Evolutionary conservation across 2,888 invertebrate species (phyloP).

Genomic region (Strigamia maritima): DNA sequence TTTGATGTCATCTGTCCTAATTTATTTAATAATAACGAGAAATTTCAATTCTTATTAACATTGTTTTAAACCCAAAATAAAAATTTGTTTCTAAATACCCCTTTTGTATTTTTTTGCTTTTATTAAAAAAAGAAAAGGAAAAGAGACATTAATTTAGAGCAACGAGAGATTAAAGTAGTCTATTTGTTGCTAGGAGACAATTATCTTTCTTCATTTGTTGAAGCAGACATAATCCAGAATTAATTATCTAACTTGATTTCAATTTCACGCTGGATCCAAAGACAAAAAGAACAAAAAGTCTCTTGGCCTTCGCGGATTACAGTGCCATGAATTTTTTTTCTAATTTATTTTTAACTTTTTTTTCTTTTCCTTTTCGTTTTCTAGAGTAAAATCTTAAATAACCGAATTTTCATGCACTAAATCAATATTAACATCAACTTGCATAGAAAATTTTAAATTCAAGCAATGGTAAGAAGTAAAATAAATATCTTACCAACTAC

Average conservation of each 20-base stretch:
- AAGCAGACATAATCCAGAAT: conserved; percentile 15
- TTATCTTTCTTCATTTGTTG: conserved; percentile 15
- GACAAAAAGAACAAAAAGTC: background rate
- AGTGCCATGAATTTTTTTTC: background rate
- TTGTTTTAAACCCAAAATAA: too few species aligned
- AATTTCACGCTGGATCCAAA: background rate
- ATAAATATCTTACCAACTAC: conserved; percentile 6
- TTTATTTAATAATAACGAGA: too few species aligned
- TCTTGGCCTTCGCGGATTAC: background rate
- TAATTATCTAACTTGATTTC: conserved; percentile 15
- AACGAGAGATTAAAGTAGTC: conserved; percentile 10
- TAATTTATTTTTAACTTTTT: background rate
- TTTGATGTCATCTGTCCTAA: too few species aligned
- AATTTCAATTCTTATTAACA: too few species aligned
- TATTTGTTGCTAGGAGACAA: conserved; percentile 5
- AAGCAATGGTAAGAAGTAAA: background rate
- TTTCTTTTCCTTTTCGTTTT: background rate
- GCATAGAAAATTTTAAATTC: background rate
- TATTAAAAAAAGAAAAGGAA: background rate
- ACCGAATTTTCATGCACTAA: background rate
- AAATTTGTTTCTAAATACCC: too few species aligned
- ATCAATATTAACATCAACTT: background rate
- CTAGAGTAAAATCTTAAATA: too few species aligned
- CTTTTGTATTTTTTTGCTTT: too few species aligned
- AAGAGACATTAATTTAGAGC: background rate